Conservation (phyloP, 2,113 vertebrate species). For the Strix uralensis region DNA sequence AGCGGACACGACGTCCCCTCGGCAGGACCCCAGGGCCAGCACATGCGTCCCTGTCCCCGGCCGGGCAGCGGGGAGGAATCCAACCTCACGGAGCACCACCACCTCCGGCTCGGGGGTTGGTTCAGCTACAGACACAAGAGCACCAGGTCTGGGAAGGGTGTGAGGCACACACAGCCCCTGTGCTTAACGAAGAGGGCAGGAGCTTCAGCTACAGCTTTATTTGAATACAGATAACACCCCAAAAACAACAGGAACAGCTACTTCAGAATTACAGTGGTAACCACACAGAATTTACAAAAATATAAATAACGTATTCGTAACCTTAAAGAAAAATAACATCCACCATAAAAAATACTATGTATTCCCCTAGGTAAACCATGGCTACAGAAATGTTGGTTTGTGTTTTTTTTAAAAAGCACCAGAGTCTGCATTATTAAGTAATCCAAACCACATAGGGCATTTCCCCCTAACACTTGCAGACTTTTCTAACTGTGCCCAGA, state of each 20-base stretch:
- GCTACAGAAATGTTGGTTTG: background rate
- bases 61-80: background rate
- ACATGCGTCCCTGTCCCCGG: too few species aligned
- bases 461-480: background rate
- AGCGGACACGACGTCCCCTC: too few species aligned
- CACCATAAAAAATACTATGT: background rate
- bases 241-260: background rate
- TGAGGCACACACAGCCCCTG: background rate
- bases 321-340: slow-evolving; percentile 30
- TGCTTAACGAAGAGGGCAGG: background rate
- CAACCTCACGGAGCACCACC: background rate
- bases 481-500: background rate
- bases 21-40: too few species aligned
- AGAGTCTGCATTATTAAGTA: background rate
- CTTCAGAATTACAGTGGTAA: background rate
- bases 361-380: background rate
- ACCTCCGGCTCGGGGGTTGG: background rate
- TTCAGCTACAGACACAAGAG: slow-evolving; percentile 14
- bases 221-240: background rate
- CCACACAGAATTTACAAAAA: slow-evolving; percentile 27
- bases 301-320: slow-evolving; percentile 51
- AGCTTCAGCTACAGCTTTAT: slow-evolving; percentile 3
- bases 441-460: background rate
- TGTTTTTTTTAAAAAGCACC: background rate
- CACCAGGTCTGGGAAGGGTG: background rate